Base-by-base conservation (phyloP, 2,113 vertebrate species). In the Neomonachus schauinslandi region DNA sequence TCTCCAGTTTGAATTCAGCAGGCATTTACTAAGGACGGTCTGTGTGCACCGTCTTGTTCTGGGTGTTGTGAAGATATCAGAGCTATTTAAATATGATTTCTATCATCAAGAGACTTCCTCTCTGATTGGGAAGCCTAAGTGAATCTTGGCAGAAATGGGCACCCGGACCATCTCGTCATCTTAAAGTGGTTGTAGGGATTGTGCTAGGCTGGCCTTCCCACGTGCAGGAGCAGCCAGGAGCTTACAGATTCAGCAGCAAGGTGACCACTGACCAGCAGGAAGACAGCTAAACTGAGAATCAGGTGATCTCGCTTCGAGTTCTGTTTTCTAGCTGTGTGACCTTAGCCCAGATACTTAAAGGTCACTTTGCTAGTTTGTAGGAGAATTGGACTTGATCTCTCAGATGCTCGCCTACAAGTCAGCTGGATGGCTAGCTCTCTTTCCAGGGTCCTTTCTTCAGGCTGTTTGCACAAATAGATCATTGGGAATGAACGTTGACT, bases 81-180 rank as follows among this genome's bases (percentile, higher is more conserved):
- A 65, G 51, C 24, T 67, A 1, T 57, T 21, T 74, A 53, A 65
- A 89, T 67, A 36, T 0, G 24, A 36, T 76, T 55, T 72, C 63
- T 76, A 1, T 74, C 46, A 8, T 77, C 39, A 76, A 55, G 86
- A 79, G 85, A 26, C 65, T 42, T 84, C 22, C 21, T 81, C 4
- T 53, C 33, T 28, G 31, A 3, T 57, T 69, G 51, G 65, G 72
- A 95, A 76, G 18, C 77, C 91, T 49, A 39, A 21, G 15, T 67
- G 42, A 13, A 22, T 67, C 16, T 77, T 36, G 42, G 24, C 22
- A 11, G 81, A 49, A 49, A 21, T 21, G 31, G 53, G 28, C n/a
- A 2, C 69, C 12, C 22, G 26, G 16, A 16, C 26, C 1, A 0
- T 24, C 46, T 81, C 16, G 0, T 18, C 46, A 28, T 31, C 16